Conservation (phyloP, 1,140 invertebrate species). For the Oryctes rhinoceros region DNA sequence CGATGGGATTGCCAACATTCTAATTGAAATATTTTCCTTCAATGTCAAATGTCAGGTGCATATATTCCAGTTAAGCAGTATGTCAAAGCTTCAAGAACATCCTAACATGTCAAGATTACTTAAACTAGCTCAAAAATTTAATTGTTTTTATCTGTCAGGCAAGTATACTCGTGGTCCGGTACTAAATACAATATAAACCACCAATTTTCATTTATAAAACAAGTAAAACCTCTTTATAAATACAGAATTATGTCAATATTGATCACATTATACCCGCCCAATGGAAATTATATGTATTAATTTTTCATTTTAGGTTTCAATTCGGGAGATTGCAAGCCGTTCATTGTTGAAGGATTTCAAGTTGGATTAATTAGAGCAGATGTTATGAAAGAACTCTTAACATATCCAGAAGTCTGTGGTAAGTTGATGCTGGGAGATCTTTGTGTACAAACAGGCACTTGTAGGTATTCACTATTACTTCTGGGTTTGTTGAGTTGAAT, state of each 20-base stretch:
- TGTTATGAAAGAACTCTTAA: conserved; percentile 79
- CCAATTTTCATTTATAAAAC: conserved; percentile 47
- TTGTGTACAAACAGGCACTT: conserved; percentile 14
- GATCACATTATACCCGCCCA: conserved; percentile 44
- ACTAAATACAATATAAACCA: neutral
- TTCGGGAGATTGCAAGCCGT: conserved; percentile 81
- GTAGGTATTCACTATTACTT: conserved; percentile 75
- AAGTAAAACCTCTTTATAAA: conserved; percentile 40
- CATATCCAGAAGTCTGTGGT: conserved; percentile 78
- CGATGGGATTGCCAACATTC: neutral
- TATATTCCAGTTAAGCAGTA: conserved; percentile 30
- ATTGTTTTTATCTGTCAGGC: conserved; percentile 87
- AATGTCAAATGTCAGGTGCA: conserved; percentile 2
- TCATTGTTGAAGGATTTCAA: conserved; percentile 86
- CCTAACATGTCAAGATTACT: conserved; percentile 72
- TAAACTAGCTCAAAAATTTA: conserved; percentile 82
- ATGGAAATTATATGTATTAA: conserved; percentile 21
- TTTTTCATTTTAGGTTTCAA: conserved; percentile 69
- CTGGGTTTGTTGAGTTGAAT: conserved; percentile 80
- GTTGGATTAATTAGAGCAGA: conserved; percentile 86
- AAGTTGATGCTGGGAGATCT: neutral
- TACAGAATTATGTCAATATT: conserved; percentile 39
- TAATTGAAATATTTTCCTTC: neutral
- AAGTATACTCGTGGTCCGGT: conserved; percentile 52
- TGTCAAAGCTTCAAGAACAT: conserved; percentile 53